These are phyloP conservation scores for Agonopterix heracliana DNA, from an alignment of 2,888 invertebrate species.

Conservation along the genomic window DNA sequence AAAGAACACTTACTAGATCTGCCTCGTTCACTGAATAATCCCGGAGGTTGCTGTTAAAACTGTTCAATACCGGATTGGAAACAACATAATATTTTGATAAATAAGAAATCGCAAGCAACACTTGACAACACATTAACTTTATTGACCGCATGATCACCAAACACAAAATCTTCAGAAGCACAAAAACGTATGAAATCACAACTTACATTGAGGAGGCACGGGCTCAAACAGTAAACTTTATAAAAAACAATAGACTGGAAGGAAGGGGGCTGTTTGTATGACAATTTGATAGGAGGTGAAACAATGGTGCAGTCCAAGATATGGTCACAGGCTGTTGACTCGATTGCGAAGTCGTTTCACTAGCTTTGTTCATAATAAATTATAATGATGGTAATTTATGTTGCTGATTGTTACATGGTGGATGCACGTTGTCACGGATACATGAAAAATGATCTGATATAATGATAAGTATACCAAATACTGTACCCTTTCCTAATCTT, in stretches of 20 bases:
- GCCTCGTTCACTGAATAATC: slow-evolving; percentile 40
- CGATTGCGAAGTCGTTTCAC: slow-evolving; percentile 66
- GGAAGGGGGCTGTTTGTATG: slow-evolving; percentile 51
- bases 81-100: neutral
- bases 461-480: no score
- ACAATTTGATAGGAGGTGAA: slow-evolving; percentile 58
- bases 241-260: slow-evolving; percentile 39
- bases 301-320: slow-evolving; percentile 60
- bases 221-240: slow-evolving; percentile 44
- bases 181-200: slow-evolving; percentile 14
- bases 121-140: neutral
- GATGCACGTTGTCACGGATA: slow-evolving; percentile 20
- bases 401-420: slow-evolving; percentile 52
- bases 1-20: slow-evolving; percentile 29
- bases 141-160: slow-evolving; percentile 8
- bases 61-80: slow-evolving; percentile 28
- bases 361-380: slow-evolving; percentile 53
- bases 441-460: neutral
- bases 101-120: neutral
- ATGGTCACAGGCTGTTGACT: slow-evolving; percentile 61
- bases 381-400: slow-evolving; percentile 55
- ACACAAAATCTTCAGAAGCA: slow-evolving; percentile 1
- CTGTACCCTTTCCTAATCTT: no score
- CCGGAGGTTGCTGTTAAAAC: slow-evolving; percentile 51
- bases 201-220: slow-evolving; percentile 28